phyloP scores from a whole-genome alignment of 2,888 invertebrate species.

The Andrena fulva region DNA sequence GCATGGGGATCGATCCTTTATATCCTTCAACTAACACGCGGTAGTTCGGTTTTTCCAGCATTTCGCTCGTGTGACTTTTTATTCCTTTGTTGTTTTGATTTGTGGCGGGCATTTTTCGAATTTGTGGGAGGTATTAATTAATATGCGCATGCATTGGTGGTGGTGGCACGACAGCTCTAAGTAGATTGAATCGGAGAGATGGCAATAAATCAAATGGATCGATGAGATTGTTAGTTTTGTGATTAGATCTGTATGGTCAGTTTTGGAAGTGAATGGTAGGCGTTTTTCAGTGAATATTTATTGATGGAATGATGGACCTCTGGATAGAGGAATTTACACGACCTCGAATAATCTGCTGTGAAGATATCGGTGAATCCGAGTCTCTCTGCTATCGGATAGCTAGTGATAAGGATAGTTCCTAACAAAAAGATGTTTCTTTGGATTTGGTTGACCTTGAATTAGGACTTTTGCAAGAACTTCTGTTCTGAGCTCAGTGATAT shows the following conservation, averaged over 20 bases:
- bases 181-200: too few relatives aligned
- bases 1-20: background rate
- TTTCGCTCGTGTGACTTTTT: background rate
- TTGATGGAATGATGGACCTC: background rate
- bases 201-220: too few relatives aligned
- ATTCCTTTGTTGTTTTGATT: background rate
- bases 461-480: background rate
- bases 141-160: too few relatives aligned
- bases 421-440: conserved; percentile 19
- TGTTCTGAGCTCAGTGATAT: background rate
- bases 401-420: conserved; percentile 54
- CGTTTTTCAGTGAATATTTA: background rate
- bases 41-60: too few relatives aligned
- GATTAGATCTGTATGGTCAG: too few relatives aligned
- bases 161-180: too few relatives aligned
- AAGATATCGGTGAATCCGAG: conserved; percentile 49
- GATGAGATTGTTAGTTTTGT: too few relatives aligned
- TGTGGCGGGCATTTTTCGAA: background rate
- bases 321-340: conserved; percentile 2
- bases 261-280: too few relatives aligned
- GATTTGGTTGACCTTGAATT: background rate
- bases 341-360: conserved; percentile 50
- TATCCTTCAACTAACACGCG: background rate
- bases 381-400: conserved; percentile 46
- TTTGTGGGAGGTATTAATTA: background rate